A percentile compares a stretch with the other conserved stretches of the same genome.
These are phyloP conservation scores for Cyclina sinensis DNA, from an alignment of 1,140 invertebrate genomes.

Conservation along the genomic window DNA sequence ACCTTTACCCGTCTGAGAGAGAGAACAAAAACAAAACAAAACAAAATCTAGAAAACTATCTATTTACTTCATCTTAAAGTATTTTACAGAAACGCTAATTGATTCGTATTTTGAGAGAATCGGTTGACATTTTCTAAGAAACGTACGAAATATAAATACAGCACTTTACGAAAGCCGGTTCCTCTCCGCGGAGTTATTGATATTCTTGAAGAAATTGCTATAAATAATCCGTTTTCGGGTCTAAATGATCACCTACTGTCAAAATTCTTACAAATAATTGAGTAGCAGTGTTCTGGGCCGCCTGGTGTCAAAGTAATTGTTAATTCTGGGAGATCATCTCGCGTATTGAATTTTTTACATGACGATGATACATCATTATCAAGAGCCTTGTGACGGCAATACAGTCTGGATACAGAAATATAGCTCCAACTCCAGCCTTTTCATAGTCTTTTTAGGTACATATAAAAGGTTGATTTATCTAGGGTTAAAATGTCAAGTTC, in stretches of 20 bases:
- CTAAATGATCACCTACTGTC: constrained; percentile 67
- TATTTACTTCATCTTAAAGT: no score
- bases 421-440: background rate
- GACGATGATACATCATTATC: constrained; percentile 33
- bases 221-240: constrained; percentile 67
- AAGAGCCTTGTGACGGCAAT: background rate
- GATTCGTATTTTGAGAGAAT: no score
- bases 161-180: constrained; percentile 6
- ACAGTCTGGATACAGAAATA: background rate
- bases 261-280: constrained; percentile 69
- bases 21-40: no score
- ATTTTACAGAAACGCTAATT: no score
- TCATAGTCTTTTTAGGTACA: background rate
- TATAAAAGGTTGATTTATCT: background rate
- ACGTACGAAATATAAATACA: constrained; percentile 32
- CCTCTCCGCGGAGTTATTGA: constrained; percentile 57
- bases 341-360: constrained; percentile 47
- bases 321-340: constrained; percentile 24
- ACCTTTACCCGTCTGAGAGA: no score
- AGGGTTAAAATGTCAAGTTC: no score
- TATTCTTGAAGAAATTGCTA: constrained; percentile 66
- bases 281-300: constrained; percentile 33
- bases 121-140: background rate
- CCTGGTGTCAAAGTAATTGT: constrained; percentile 51
- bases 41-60: no score